Conservation (phyloP, 2,797 vertebrate species). For the Arremon brunneinucha region DNA sequence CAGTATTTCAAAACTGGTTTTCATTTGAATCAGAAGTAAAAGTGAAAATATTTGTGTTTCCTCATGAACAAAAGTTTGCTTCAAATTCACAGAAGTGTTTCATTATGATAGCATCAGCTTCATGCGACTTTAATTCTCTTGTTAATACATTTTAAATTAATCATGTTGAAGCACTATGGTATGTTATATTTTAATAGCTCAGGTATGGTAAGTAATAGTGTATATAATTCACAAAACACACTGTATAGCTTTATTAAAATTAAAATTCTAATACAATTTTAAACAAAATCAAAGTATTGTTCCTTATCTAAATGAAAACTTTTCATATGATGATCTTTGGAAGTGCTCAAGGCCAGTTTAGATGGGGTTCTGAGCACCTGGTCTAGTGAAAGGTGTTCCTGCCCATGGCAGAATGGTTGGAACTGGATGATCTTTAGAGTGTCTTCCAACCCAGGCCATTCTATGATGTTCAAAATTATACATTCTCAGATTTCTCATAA, state of each 20-base stretch:
- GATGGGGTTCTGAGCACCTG: neutral
- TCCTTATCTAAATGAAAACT: neutral
- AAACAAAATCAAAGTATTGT: neutral
- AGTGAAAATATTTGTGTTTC: neutral
- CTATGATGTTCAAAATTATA: neutral
- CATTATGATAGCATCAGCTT: constrained; percentile 18
- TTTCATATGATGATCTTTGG: neutral
- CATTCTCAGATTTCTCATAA: neutral
- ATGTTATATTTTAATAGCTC: constrained; percentile 4
- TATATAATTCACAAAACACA: neutral
- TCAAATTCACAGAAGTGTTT: constrained; percentile 52
- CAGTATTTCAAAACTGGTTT: constrained; percentile 21
- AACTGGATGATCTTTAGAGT: neutral
- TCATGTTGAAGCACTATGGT: neutral
- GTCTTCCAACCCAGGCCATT: neutral
- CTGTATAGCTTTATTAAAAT: neutral
- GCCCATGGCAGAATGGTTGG: too few relatives aligned
- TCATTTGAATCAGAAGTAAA: constrained; percentile 5
- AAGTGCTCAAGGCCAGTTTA: neutral
- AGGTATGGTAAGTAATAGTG: neutral
- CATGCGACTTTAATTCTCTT: constrained; percentile 17
- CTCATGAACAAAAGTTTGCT: neutral
- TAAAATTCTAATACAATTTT: neutral
- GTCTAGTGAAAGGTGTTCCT: neutral
- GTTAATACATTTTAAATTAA: constrained; percentile 28